These are phyloP conservation scores for Rynchops niger DNA, from an alignment of 2,113 vertebrate genomes.

Conservation along the genomic window DNA sequence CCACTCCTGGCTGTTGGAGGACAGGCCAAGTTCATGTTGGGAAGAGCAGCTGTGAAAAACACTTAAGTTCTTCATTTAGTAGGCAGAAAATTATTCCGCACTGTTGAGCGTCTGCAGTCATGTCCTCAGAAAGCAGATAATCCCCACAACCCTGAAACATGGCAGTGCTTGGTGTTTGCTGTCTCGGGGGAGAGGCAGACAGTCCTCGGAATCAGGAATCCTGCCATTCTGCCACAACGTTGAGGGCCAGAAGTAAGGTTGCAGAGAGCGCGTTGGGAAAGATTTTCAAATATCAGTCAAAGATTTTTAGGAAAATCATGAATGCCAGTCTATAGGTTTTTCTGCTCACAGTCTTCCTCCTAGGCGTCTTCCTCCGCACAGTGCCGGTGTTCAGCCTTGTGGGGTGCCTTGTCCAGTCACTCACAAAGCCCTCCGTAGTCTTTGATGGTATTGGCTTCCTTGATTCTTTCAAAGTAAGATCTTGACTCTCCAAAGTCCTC, in stretches of 20 bases:
- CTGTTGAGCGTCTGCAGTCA: background rate
- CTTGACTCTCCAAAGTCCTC: background rate
- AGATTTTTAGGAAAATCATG: background rate
- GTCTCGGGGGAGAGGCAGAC: background rate
- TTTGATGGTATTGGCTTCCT: background rate
- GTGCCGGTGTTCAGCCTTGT: background rate
- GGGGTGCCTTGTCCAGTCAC: background rate
- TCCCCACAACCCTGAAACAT: background rate
- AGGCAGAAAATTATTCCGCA: background rate
- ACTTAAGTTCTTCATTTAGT: background rate
- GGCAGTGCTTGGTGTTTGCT: background rate
- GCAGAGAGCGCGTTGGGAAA: background rate
- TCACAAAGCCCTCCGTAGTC: background rate
- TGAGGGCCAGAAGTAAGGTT: fast-evolving
- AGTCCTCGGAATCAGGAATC: background rate
- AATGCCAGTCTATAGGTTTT: background rate
- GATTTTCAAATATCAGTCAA: background rate
- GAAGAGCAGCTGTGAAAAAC: background rate
- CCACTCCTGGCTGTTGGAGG: background rate
- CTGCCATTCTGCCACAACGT: fast-evolving
- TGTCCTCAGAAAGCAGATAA: background rate
- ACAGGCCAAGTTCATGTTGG: background rate
- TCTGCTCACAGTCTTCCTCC: background rate
- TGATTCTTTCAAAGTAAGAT: background rate
- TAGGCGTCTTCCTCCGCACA: background rate